Evolutionary conservation across 1,140 invertebrate genomes (phyloP).

Genomic region (Lysiphlebus fabarum): DNA sequence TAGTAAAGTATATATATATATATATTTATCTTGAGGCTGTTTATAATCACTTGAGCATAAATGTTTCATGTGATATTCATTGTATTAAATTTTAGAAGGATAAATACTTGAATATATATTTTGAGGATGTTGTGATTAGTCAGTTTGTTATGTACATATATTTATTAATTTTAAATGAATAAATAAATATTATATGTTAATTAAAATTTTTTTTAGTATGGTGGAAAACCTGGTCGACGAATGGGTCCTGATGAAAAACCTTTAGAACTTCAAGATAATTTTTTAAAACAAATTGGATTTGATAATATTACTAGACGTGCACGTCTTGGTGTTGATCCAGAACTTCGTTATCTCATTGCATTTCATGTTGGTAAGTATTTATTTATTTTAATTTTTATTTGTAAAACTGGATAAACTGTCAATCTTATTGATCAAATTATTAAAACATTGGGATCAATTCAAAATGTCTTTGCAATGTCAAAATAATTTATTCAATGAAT

Average conservation of each 20-base stretch:
- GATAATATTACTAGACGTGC: constrained; percentile 58
- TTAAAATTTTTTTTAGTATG: constrained; percentile 58
- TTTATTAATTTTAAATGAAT: too few species aligned
- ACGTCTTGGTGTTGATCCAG: constrained; percentile 64
- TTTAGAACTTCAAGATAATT: constrained; percentile 62
- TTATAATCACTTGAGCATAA: too few species aligned
- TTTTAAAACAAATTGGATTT: constrained; percentile 61
- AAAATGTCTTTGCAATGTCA: too few species aligned
- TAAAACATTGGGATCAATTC: too few species aligned
- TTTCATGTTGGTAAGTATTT: constrained; percentile 58
- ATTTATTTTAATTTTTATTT: too few species aligned
- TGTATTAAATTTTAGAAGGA: not conserved
- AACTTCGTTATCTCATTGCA: constrained; percentile 60
- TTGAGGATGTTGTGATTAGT: too few species aligned
- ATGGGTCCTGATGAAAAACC: constrained; percentile 59
- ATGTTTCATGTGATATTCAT: too few species aligned
- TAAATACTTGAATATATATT: not conserved
- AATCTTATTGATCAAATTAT: not conserved
- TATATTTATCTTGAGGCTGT: too few species aligned
- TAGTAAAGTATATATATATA: too few species aligned
- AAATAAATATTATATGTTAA: too few species aligned
- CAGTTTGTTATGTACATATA: too few species aligned
- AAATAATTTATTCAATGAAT: too few species aligned
- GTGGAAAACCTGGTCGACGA: constrained; percentile 58
- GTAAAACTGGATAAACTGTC: not conserved